phyloP scores from a whole-genome alignment of 2,888 invertebrate genomes.

The Euplexia lucipara region DNA sequence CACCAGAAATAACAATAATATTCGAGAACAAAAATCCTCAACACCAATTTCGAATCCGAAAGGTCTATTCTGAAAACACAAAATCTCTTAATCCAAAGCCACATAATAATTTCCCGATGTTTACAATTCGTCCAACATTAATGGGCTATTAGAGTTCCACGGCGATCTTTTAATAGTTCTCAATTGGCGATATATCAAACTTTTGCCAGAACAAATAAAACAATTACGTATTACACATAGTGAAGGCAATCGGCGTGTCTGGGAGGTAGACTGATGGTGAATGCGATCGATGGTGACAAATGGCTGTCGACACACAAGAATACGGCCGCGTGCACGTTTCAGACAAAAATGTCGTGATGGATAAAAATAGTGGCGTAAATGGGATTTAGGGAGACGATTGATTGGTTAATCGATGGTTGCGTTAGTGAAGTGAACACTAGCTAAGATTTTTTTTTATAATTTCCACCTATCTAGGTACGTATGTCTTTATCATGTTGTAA shows the following conservation, averaged over 20 bases:
- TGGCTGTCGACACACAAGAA: conserved; percentile 80
- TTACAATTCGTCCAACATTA: conserved; percentile 59
- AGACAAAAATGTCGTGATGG: conserved; percentile 61
- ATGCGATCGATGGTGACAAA: conserved; percentile 87
- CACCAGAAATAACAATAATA: background rate
- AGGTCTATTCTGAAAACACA: conserved; percentile 52
- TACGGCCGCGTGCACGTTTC: conserved; percentile 54
- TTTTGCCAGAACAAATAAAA: conserved; percentile 69
- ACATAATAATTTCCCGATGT: conserved; percentile 60
- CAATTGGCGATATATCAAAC: conserved; percentile 67
- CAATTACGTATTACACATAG: conserved; percentile 64
- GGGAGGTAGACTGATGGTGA: conserved; percentile 74
- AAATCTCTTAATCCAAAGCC: conserved; percentile 57
- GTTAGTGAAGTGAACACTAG: conserved; percentile 33
- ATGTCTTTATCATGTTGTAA: background rate
- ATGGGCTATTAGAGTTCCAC: conserved; percentile 57
- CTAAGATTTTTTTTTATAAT: background rate
- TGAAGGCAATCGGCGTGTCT: conserved; percentile 66
- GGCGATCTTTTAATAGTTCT: conserved; percentile 56
- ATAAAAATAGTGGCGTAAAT: conserved; percentile 57
- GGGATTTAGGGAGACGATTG: conserved; percentile 50
- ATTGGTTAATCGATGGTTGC: conserved; percentile 33
- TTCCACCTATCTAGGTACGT: background rate
- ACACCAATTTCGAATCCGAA: conserved; percentile 40
- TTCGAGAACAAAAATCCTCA: conserved; percentile 14